Conservation (phyloP, 1,140 invertebrate genomes). For the Brachionus koreanus region DNA sequence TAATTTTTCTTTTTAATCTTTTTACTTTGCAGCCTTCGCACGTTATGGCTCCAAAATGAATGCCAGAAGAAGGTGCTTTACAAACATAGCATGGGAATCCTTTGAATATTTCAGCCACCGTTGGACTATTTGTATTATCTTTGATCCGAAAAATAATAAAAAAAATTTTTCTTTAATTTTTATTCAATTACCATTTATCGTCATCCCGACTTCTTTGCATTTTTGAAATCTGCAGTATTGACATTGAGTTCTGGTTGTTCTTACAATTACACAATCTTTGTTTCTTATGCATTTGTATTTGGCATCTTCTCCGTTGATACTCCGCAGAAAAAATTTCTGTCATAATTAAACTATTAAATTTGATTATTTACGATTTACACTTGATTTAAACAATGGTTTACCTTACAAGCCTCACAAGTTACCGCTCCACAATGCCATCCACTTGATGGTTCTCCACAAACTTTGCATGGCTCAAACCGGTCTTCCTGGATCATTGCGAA, state of each 20-base stretch:
- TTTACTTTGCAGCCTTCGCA: conserved; percentile 93
- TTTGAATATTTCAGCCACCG: conserved; percentile 43
- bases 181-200: conserved; percentile 74
- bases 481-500: conserved; percentile 5
- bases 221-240: conserved; percentile 99
- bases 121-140: conserved; percentile 37
- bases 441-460: conserved; percentile 56
- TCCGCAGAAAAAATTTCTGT: conserved; percentile 59
- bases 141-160: not conserved
- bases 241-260: conserved; percentile 64
- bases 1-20: not conserved
- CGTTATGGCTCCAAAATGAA: conserved; percentile 92
- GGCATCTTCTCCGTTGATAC: conserved; percentile 51
- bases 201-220: conserved; percentile 97
- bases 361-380: not conserved
- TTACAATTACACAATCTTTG: conserved; percentile 54
- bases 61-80: conserved; percentile 86
- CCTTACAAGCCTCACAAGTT: conserved; percentile 60
- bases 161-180: not conserved
- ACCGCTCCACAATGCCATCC: conserved; percentile 59
- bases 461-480: conserved; percentile 50
- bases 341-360: conserved; percentile 36
- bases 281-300: conserved; percentile 56
- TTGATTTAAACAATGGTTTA: conserved; percentile 46
- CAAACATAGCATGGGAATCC: conserved; percentile 67